Base-by-base conservation (phyloP, 2,113 vertebrate species). In the Rhinogobius similis region DNA sequence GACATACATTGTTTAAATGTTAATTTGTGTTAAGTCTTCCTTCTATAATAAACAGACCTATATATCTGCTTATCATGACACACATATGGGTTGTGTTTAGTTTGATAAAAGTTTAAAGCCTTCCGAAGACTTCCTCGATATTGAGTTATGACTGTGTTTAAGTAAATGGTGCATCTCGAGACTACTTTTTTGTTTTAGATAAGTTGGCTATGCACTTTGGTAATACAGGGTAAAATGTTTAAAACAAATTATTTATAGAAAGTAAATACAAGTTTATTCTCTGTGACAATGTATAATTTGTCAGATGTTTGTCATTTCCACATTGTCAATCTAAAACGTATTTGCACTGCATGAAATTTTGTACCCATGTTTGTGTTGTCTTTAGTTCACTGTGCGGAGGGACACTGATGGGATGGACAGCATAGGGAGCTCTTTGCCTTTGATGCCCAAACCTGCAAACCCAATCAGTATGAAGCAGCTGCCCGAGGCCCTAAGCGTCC, bases 381-480 rank as follows among this genome's bases (percentile, higher is more conserved):
- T 70, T 72, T 10, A 89, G 85, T 81, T 76, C 70, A 24, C 64
- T 75, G 80, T 88, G 67, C 86, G 85, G 84, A 80, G 74, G 67
- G 71, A 81, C 90, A 87, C 84, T 76, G 69, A 87, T 92, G 86
- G 93, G 87, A 93, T 90, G 82, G 94, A 94, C 87, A 78, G 86
- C 90, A 95, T 90, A 86, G 94, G 94, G 78, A 93, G 91, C 73
- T 93, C 96, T 78, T 89, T 95, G 84, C 93, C 95, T 76, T 90
- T 93, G 41, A 93, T 94, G 87, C 94, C 91, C 43, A 94, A 96
- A 88, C 93, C 93, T 69, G 89, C 86, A 72, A 94, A 89, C 86
- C 94, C 93, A 18, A 75, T 95, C 80, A 95, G 93, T 91, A 97
- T 98, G 96, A 98, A 98, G 91, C 96, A 96, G 91, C 92, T 94